Conservation (phyloP, 2,113 vertebrate genomes). For the Myiozetetes cayanensis region DNA sequence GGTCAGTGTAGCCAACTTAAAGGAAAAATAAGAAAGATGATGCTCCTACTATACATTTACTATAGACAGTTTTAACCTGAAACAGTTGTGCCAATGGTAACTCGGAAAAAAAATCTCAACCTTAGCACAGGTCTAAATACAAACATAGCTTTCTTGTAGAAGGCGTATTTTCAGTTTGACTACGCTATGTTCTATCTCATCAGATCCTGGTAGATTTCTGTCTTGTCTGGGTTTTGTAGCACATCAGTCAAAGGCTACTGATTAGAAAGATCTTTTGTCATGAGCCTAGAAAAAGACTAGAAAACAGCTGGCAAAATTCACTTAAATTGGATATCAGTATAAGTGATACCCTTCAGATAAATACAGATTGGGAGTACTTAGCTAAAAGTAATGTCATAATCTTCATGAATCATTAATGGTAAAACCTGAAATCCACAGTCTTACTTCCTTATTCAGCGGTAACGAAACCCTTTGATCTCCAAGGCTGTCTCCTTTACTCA, state of each 20-base stretch:
- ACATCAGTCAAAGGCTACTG: background rate
- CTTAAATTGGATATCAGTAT: background rate
- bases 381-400: background rate
- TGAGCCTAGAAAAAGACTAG: background rate
- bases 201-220: background rate
- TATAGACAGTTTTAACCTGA: background rate
- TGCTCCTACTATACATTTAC: background rate
- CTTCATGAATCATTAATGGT: background rate
- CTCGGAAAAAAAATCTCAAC: background rate
- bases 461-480: background rate
- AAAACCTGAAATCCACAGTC: background rate
- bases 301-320: background rate
- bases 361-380: background rate
- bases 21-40: background rate
- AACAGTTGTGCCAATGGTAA: background rate
- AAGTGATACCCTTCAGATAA: background rate
- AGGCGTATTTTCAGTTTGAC: background rate
- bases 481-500: background rate
- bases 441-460: background rate
- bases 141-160: background rate
- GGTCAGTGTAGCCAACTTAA: background rate
- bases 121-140: background rate
- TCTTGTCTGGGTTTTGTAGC: background rate
- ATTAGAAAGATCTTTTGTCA: background rate
- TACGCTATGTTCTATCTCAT: background rate